Base-by-base conservation (phyloP, 2,113 vertebrate species). In the Ptychochromis oligacanthus region DNA sequence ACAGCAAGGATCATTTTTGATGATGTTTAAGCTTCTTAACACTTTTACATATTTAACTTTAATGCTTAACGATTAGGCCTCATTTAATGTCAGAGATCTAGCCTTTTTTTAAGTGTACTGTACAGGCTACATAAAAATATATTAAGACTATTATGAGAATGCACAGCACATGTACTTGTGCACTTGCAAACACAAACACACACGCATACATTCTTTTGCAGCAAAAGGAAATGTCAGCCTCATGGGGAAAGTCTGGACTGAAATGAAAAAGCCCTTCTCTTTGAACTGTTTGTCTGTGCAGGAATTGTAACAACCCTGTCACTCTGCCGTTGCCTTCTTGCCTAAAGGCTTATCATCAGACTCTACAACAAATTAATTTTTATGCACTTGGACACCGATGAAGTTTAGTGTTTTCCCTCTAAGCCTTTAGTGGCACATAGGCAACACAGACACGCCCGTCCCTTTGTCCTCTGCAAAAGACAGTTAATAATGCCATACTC, bases 201-300 rank as follows among this genome's bases (percentile, higher is more conserved):
- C 14, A 20, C 36, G 14, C 36, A 75, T 31, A 57, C 10, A 43
- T 87, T 80, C 31, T 13, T 65, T 82, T 81, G 49, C 2, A 36
- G 49, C 22, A 24, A 79, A 74, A 55, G n/a, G 22, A 89, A 88
- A 61, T 77, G 58, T 87, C 75, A 83, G 9, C 36, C 54, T 82
- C 8, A 14, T 4, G 28, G 49, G 59, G 61, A 43, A 54, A 36
- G 62, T 65, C 9, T 78, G 65, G 79, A 82, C 5, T 34, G 26
- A 64, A 24, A 56, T 43, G 26, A 83, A 64, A 82, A 52, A 52
- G 43, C 17, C 58, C 6, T 12, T 43, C 46, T 72, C 52, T 76
- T 46, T 74, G 22, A 83, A 74, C 26, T 9, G n/a, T 28, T 78
- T 12, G 18, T 70, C 52, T 82, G 78, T 81, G 38, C 60, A 67